Percentiles rank a stretch among this genome's conserved stretches.
phyloP scores from a whole-genome alignment of 2,113 vertebrate genomes.

The Candoia aspera region DNA sequence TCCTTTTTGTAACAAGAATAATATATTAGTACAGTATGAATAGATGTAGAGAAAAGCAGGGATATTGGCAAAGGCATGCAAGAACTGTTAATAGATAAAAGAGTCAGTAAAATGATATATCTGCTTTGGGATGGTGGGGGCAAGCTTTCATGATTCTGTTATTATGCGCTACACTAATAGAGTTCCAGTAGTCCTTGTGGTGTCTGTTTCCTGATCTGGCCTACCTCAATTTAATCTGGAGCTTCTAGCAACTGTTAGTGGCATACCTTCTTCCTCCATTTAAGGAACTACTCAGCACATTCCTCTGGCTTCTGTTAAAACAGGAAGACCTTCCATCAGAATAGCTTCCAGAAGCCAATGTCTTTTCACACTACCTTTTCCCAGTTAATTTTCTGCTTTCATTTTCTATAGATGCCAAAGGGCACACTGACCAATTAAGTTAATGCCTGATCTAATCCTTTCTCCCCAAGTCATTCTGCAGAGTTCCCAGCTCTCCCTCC shows the following conservation, averaged over 20 bases:
- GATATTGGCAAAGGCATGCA: background rate
- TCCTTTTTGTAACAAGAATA: background rate
- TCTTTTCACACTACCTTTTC: background rate
- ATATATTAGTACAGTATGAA: background rate
- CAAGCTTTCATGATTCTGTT: background rate
- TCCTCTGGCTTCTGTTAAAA: background rate
- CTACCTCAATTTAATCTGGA: background rate
- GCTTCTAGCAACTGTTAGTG: background rate
- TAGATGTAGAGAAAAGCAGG: background rate
- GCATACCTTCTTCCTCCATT: background rate
- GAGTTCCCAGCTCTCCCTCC: no score
- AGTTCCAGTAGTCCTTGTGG: background rate
- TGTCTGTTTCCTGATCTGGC: background rate
- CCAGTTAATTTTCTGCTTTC: no score
- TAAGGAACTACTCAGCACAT: background rate
- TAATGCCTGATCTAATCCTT: no score
- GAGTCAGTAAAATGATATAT: background rate
- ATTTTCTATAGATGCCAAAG: no score
- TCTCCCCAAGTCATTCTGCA: no score
- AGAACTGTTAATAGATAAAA: background rate
- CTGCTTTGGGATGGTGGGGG: background rate
- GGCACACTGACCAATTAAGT: no score
- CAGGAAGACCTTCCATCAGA: background rate
- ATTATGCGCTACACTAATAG: background rate
- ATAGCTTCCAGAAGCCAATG: background rate